Conservation (phyloP, 1,140 invertebrate genomes). For the Hylyphantes graminicola region DNA sequence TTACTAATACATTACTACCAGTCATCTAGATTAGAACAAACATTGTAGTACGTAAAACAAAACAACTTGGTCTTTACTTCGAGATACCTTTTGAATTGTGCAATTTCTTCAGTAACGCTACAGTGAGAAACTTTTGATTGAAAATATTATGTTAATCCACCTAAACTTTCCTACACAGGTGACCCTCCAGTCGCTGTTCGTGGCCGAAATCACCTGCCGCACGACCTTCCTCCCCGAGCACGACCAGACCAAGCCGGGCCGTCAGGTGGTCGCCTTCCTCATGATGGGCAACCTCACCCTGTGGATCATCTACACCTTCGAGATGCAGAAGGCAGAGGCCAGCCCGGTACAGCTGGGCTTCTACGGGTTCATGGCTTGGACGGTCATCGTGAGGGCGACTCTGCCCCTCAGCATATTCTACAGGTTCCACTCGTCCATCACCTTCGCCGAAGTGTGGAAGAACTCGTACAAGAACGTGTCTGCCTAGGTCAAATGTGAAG, state of each 20-base stretch:
- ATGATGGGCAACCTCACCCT: slow-evolving; percentile 94
- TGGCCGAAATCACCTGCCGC: slow-evolving; percentile 90
- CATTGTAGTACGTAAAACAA: too few relatives aligned
- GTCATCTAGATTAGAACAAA: too few relatives aligned
- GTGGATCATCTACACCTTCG: slow-evolving; percentile 96
- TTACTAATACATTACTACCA: too few relatives aligned
- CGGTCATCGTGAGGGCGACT: slow-evolving; percentile 91
- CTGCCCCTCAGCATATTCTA: slow-evolving; percentile 94
- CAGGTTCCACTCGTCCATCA: slow-evolving; percentile 93
- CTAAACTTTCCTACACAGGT: slow-evolving; percentile 65
- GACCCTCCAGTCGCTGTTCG: slow-evolving; percentile 92
- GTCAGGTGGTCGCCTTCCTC: slow-evolving; percentile 94
- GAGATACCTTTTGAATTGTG: too few relatives aligned
- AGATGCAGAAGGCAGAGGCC: slow-evolving; percentile 90
- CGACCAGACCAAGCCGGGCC: slow-evolving; percentile 90
- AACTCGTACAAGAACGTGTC: slow-evolving; percentile 85
- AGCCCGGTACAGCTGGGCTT: slow-evolving; percentile 92
- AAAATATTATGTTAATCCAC: too few relatives aligned
- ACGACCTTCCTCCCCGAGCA: slow-evolving; percentile 90
- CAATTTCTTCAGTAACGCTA: too few relatives aligned
- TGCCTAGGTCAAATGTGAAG: background rate
- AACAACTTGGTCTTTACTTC: too few relatives aligned
- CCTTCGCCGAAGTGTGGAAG: slow-evolving; percentile 97
- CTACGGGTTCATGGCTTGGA: slow-evolving; percentile 94
- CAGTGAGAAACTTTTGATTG: too few relatives aligned